Evolutionary conservation across 2,888 invertebrate genomes (phyloP).

Genomic region (Halictus quadricinctus): DNA sequence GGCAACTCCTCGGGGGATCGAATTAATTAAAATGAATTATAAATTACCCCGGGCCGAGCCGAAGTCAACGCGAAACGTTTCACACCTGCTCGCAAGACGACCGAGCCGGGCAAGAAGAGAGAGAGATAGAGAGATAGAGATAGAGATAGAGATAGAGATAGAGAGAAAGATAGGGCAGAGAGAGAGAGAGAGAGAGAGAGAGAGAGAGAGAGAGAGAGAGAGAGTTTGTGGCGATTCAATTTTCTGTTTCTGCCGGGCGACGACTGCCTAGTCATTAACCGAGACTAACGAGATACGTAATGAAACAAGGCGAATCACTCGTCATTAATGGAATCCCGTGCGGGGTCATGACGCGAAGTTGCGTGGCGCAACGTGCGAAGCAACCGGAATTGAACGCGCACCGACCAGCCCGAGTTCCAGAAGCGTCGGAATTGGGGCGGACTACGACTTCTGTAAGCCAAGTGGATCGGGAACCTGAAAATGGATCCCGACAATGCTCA

Average conservation of each 20-base stretch:
- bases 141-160: background rate
- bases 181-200: no score
- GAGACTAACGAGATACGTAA: conserved; percentile 40
- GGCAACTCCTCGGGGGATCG: background rate
- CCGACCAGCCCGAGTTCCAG: background rate
- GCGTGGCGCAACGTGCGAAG: background rate
- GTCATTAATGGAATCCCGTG: conserved; percentile 29
- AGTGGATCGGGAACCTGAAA: background rate
- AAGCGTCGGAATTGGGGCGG: background rate
- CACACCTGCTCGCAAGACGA: background rate
- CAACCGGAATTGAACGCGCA: conserved; percentile 14
- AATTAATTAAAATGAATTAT: conserved; percentile 18
- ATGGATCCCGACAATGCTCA: background rate
- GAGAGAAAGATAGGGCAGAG: no score
- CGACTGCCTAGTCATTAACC: background rate
- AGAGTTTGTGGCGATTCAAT: conserved; percentile 15
- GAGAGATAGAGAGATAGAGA: background rate
- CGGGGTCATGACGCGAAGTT: background rate
- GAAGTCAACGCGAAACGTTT: background rate
- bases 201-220: background rate
- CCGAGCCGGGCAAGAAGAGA: background rate
- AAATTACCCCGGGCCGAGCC: background rate
- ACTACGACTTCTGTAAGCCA: conserved; percentile 24
- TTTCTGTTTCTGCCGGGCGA: background rate
- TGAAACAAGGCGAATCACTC: conserved; percentile 41